These are phyloP conservation scores for Tubulanus polymorphus DNA, from an alignment of 2,888 invertebrate genomes.

Conservation along the genomic window DNA sequence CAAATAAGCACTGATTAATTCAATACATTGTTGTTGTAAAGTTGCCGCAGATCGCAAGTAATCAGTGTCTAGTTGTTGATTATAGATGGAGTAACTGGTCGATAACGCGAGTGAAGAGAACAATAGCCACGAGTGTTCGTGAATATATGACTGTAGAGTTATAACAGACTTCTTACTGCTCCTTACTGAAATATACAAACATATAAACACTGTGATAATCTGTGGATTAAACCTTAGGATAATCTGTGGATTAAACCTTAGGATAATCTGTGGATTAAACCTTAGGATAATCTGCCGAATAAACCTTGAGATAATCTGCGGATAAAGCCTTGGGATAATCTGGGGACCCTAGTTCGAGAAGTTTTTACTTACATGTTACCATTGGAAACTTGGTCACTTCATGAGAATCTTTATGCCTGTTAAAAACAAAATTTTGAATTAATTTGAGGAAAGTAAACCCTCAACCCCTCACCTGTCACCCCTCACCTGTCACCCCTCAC, in stretches of 20 bases:
- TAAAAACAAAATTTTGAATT: constrained; percentile 16
- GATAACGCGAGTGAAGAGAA: constrained; percentile 43
- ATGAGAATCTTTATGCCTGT: constrained; percentile 38
- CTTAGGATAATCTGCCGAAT: no score
- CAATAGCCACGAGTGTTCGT: constrained; percentile 50
- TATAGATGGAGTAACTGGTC: constrained; percentile 39
- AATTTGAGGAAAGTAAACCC: no score
- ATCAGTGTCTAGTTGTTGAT: constrained; percentile 29
- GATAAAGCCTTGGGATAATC: not conserved
- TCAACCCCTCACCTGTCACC: no score
- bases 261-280: no score
- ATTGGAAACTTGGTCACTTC: constrained; percentile 38
- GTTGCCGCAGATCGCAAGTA: constrained; percentile 38
- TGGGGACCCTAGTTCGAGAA: not conserved
- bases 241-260: no score
- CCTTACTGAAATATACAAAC: constrained; percentile 26
- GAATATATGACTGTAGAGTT: constrained; percentile 45
- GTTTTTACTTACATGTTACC: constrained; percentile 41
- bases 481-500: no score
- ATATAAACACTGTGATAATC: no score
- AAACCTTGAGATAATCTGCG: no score
- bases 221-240: no score
- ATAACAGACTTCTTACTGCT: constrained; percentile 36
- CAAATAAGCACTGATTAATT: no score
- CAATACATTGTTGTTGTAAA: constrained; percentile 41